These are phyloP conservation scores for Polypterus senegalus DNA, from an alignment of 2,113 vertebrate species.

Conservation along the genomic window DNA sequence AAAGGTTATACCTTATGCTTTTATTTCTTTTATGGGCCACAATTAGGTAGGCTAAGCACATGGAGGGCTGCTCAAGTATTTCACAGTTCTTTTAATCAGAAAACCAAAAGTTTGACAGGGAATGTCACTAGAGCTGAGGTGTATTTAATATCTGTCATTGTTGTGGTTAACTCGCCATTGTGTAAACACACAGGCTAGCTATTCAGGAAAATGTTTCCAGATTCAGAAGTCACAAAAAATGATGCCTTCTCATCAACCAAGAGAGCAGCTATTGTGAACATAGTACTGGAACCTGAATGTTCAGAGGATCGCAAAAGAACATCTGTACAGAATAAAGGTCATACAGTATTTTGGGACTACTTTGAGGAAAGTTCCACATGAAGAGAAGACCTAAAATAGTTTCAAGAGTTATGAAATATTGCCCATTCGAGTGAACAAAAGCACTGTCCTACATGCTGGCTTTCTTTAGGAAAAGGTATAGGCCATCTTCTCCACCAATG, in stretches of 20 bases:
- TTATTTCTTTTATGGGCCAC: too few species aligned
- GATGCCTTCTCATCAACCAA: constrained; percentile 13
- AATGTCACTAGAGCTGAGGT: constrained; percentile 14
- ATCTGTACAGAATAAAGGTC: constrained; percentile 18
- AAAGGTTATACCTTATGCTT: too few species aligned
- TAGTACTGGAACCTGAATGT: constrained; percentile 20
- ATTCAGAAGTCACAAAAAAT: constrained; percentile 18
- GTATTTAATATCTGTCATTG: constrained; percentile 14
- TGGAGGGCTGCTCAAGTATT: neutral
- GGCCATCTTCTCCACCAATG: too few species aligned
- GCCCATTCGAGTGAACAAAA: too few species aligned
- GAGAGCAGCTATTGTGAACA: constrained; percentile 11
- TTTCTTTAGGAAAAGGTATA: too few species aligned
- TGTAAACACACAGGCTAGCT: constrained; percentile 18
- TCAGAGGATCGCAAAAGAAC: constrained; percentile 19
- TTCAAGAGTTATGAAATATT: too few species aligned
- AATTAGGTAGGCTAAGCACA: too few species aligned
- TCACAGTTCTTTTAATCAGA: neutral
- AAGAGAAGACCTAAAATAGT: too few species aligned
- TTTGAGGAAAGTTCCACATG: too few species aligned
- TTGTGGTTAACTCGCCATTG: constrained; percentile 17
- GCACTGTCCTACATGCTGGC: too few species aligned
- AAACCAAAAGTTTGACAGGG: constrained; percentile 7
- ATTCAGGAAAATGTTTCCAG: constrained; percentile 22
- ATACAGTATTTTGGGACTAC: constrained; percentile 13